These are phyloP conservation scores for Aphyosemion australe DNA, from an alignment of 2,113 vertebrate genomes.

Conservation along the genomic window DNA sequence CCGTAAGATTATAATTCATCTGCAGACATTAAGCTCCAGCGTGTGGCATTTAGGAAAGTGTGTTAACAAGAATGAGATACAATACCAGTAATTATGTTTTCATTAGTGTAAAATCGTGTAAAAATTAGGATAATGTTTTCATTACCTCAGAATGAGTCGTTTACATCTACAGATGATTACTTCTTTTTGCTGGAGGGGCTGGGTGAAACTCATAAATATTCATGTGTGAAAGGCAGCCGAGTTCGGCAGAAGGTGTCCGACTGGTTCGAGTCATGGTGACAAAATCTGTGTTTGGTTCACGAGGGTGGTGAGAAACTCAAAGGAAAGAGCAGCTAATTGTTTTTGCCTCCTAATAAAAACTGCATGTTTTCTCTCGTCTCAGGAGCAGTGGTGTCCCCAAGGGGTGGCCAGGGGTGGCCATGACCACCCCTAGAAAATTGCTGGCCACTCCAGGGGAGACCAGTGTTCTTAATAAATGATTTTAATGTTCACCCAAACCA, in stretches of 20 bases:
- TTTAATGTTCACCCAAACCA: too few species aligned
- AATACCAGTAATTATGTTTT: background rate
- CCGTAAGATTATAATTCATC: background rate
- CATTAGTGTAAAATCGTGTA: background rate
- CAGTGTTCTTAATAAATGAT: too few species aligned
- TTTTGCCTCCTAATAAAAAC: background rate
- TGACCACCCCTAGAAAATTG: too few species aligned
- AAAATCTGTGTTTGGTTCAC: background rate
- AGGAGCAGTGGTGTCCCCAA: too few species aligned
- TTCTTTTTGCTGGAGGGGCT: background rate
- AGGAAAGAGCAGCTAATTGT: background rate
- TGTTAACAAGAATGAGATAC: background rate
- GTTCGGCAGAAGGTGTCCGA: background rate
- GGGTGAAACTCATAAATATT: slow-evolving; percentile 5
- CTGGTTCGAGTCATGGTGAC: background rate
- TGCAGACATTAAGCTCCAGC: background rate
- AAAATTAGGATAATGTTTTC: background rate
- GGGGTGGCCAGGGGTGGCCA: too few species aligned
- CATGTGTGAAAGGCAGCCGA: background rate
- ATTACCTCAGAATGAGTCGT: background rate
- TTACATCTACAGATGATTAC: background rate
- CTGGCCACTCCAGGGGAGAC: too few species aligned
- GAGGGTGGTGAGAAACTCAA: background rate
- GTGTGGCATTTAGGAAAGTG: background rate
- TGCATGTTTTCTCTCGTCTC: too few species aligned